A percentile compares a stretch with the other conserved stretches of the same genome.
Conservation (phyloP, 2,113 vertebrate species). For the Spermophilus dauricus region DNA sequence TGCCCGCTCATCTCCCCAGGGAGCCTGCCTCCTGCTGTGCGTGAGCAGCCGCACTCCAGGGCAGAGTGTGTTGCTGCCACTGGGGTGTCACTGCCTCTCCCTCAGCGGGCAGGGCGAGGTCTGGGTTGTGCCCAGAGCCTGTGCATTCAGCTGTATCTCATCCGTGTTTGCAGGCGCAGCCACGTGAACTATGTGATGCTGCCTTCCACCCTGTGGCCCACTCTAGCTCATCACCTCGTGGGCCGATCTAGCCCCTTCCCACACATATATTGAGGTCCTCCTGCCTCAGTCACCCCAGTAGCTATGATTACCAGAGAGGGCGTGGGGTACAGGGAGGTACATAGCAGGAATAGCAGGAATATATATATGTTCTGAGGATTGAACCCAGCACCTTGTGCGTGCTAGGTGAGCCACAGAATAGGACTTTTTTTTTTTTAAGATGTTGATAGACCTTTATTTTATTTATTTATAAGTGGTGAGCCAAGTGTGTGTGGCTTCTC, state of each 20-base stretch:
- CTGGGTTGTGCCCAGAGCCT: accelerated
- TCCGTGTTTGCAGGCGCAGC: not conserved
- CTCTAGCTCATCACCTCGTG: not conserved
- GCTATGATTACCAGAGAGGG: too few relatives aligned
- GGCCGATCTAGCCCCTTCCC: not conserved
- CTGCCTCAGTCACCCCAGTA: too few relatives aligned
- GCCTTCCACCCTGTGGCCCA: not conserved
- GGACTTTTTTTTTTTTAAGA: too few relatives aligned
- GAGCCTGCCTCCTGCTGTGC: not conserved
- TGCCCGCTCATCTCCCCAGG: not conserved
- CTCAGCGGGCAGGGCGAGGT: not conserved
- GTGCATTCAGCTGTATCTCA: accelerated
- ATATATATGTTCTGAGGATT: too few relatives aligned
- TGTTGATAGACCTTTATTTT: too few relatives aligned
- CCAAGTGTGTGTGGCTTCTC: not conserved
- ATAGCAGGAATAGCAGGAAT: too few relatives aligned
- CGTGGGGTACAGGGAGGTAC: too few relatives aligned
- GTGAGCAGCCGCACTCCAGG: not conserved
- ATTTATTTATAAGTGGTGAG: not conserved
- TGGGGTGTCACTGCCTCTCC: too few relatives aligned
- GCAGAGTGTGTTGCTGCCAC: too few relatives aligned
- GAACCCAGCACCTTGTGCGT: too few relatives aligned
- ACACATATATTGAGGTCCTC: not conserved
- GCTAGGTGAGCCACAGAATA: too few relatives aligned
- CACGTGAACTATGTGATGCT: accelerated